A percentile compares a stretch with the other conserved stretches of the same genome.
Conservation (phyloP, 1,140 invertebrate species). For the Zeugodacus cucurbitae region DNA sequence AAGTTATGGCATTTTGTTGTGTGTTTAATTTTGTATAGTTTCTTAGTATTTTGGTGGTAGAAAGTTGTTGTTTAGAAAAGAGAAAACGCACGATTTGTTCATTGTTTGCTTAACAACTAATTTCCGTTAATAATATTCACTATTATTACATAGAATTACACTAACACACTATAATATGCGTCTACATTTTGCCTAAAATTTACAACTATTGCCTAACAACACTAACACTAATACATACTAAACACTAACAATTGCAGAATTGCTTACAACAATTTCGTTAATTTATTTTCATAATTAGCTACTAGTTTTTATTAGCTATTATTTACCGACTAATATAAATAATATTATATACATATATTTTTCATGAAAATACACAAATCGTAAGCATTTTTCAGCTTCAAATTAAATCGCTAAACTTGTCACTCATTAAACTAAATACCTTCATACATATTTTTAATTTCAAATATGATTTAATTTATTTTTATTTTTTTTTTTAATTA, state of each 20-base stretch:
- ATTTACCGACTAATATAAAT: neutral
- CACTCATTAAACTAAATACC: neutral
- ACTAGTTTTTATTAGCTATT: too few relatives aligned
- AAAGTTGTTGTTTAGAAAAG: neutral
- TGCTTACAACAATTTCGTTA: constrained; percentile 14
- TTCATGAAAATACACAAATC: neutral
- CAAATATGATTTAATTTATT: neutral
- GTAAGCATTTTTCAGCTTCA: neutral
- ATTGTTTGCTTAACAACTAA: neutral
- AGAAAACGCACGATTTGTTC: neutral
- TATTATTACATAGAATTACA: neutral
- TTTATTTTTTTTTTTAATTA: neutral
- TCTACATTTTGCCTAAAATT: neutral
- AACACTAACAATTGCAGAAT: neutral
- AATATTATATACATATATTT: neutral
- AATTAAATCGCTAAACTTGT: neutral
- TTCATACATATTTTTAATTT: neutral
- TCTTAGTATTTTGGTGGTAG: neutral
- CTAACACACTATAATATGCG: neutral
- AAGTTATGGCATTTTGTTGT: neutral
- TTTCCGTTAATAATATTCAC: neutral
- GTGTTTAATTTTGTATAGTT: neutral
- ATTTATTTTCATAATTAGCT: neutral
- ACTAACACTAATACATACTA: neutral
- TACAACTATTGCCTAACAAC: neutral